Evolutionary conservation across 1,140 invertebrate species (phyloP), one percentile per base, ranked within the genome.

Genomic region (Meloidogyne floridensis): DNA sequence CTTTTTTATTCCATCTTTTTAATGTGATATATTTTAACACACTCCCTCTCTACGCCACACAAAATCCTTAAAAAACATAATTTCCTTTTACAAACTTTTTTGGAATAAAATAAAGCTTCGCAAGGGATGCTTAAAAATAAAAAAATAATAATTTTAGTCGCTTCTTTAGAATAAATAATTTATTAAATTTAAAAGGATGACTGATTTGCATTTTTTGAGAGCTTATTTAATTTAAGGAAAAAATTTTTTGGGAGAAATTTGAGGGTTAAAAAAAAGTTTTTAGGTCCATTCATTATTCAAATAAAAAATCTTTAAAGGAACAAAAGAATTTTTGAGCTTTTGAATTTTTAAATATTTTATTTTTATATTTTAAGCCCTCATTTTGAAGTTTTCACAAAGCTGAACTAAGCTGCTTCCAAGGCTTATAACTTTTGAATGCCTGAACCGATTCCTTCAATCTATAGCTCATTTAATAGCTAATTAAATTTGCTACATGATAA

Each of bases 321-420:
- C 56, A n/a, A n/a, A 65, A 65, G 56, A 65, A 13, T 65, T 65
- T 65, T 65, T 65, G 15, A 65, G 56, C 56, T 65, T 65, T 65
- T 65, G 56, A 65, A 5, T 65, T 65, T 65, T 65, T n/a, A 65
- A 65, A n/a, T n/a, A 3, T 65, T 65, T n/a, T 65, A 4, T 65
- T 65, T 65, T 11, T 47, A 47, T 47, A 47, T 47, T 47, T 47
- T 47, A 47, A 2, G 2, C 6, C 43, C 43, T 47, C 43, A n/a
- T n/a, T n/a, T n/a, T 32, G 32, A 32, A 32, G 32, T 2, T 32
- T 32, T 32, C 2, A 2, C 2, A 2, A 32, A 32, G 32, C 32
- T 32, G 32, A 32, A 32, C 32, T 32, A 32, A 32, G 32, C 32
- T 32, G 32, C 32, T 32, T 32, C 32, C 32, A 32, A 32, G 32